Evolutionary conservation across 1,140 invertebrate genomes (phyloP).

Genomic region (Euura lappo): DNA sequence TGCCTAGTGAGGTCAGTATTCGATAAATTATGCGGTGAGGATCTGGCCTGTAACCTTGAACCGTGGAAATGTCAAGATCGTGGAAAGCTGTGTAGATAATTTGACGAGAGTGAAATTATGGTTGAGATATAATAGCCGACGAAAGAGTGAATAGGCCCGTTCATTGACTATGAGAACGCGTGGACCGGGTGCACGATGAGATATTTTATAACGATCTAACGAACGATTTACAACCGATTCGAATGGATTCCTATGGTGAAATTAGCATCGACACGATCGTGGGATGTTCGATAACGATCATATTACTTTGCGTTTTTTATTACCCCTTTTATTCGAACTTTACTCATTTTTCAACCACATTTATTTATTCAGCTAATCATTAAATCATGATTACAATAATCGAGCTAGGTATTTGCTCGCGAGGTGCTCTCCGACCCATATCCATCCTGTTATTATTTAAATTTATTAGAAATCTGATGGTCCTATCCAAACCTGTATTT

Average conservation of each 20-base stretch:
- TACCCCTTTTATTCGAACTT: background rate
- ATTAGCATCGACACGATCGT: conserved; percentile 7
- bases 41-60: no score
- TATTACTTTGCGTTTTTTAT: background rate
- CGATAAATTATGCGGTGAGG: no score
- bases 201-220: no score
- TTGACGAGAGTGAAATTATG: no score
- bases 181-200: no score
- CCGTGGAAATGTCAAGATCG: no score
- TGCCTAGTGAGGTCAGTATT: no score
- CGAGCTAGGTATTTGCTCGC: background rate
- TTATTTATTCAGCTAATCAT: conserved; percentile 14
- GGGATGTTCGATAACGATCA: conserved; percentile 7
- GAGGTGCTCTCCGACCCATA: background rate
- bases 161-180: no score
- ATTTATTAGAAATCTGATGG: conserved; percentile 33
- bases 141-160: no score
- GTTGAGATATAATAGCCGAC: no score
- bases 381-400: conserved; percentile 11
- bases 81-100: no score
- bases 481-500: conserved; percentile 22
- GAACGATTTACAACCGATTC: no score
- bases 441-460: conserved; percentile 26
- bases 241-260: background rate
- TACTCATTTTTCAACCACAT: background rate